Evolutionary conservation across 1,140 invertebrate species (phyloP).

Genomic region (Onthophagus taurus): DNA sequence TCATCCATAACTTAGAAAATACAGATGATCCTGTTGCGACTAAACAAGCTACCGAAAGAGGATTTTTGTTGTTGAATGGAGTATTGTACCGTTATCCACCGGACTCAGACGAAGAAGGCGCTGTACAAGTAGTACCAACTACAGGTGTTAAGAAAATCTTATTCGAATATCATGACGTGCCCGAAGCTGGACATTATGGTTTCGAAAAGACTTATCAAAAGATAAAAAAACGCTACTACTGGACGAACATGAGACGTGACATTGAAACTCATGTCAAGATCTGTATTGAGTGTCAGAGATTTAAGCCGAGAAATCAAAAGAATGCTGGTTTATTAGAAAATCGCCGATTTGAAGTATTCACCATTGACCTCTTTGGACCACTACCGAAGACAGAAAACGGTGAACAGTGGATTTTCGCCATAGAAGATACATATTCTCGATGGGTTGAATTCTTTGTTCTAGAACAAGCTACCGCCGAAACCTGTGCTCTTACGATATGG

Average conservation of each 20-base stretch:
- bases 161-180: slow-evolving; percentile 22
- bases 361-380: slow-evolving; percentile 31
- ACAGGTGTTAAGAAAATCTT: slow-evolving; percentile 13
- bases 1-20: slow-evolving; percentile 21
- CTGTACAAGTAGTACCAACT: slow-evolving; percentile 19
- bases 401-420: slow-evolving; percentile 11
- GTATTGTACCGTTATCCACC: slow-evolving; percentile 21
- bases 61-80: slow-evolving; percentile 22
- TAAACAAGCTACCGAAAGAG: too few relatives aligned
- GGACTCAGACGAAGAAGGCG: slow-evolving; percentile 18
- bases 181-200: slow-evolving; percentile 28
- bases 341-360: slow-evolving; percentile 25
- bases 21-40: too few relatives aligned
- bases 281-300: too few relatives aligned
- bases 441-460: slow-evolving; percentile 14
- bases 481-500: too few relatives aligned
- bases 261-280: too few relatives aligned
- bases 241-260: too few relatives aligned
- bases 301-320: slow-evolving; percentile 18
- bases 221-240: slow-evolving; percentile 23
- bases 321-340: slow-evolving; percentile 10
- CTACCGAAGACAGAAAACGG: too few relatives aligned
- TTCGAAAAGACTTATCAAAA: slow-evolving; percentile 21
- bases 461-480: slow-evolving; percentile 3
- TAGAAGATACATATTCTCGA: slow-evolving; percentile 8